Evolutionary conservation across 1,140 invertebrate genomes (phyloP).

Genomic region (Diorhabda sublineata): DNA sequence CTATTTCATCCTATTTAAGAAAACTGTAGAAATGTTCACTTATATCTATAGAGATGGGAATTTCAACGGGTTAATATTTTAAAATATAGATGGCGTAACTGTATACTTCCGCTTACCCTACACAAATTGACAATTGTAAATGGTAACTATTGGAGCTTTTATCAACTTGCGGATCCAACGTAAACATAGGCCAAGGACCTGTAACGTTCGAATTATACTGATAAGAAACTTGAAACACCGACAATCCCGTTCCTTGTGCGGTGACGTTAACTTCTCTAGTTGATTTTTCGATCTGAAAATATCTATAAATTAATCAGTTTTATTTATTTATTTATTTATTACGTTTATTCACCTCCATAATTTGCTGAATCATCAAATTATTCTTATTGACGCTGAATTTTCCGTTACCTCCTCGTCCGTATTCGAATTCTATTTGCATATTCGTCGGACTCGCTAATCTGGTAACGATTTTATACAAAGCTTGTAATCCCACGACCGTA

Average conservation of each 20-base stretch:
- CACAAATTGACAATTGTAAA: constrained; percentile 82
- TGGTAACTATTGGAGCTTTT: constrained; percentile 78
- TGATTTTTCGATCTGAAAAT: constrained; percentile 36
- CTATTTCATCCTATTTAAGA: no score
- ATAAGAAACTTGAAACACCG: constrained; percentile 77
- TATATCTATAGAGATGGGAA: no score
- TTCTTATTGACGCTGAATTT: constrained; percentile 44
- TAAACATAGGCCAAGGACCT: constrained; percentile 83
- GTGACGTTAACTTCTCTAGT: constrained; percentile 45
- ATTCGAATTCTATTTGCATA: constrained; percentile 45
- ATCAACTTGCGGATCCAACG: constrained; percentile 83
- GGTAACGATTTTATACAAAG: constrained; percentile 57
- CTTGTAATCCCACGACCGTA: constrained; percentile 63
- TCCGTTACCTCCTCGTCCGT: constrained; percentile 33
- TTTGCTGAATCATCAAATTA: constrained; percentile 50
- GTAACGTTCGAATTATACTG: constrained; percentile 85
- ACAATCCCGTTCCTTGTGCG: constrained; percentile 78
- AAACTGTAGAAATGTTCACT: no score
- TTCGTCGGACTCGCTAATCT: constrained; percentile 38
- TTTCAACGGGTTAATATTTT: no score
- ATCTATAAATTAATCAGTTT: background rate
- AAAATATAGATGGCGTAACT: no score
- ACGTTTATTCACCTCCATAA: constrained; percentile 39
- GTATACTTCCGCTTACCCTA: constrained; percentile 54
- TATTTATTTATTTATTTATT: background rate